A percentile compares a stretch with the other conserved stretches of the same genome.
These are phyloP conservation scores for Unio delphinus DNA, from an alignment of 2,888 invertebrate species.

Conservation along the genomic window DNA sequence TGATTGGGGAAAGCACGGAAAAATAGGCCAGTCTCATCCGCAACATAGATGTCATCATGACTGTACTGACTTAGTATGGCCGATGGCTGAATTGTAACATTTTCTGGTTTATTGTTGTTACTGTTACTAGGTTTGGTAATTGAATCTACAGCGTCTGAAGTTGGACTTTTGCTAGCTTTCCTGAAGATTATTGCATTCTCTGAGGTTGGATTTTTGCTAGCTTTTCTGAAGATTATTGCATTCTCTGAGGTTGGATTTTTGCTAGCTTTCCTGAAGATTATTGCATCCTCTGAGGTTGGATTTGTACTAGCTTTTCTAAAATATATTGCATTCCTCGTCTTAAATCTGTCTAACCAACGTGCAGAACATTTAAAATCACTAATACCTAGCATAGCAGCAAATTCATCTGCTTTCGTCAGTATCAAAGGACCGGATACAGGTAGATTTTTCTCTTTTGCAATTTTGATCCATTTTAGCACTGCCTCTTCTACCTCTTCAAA, in stretches of 20 bases:
- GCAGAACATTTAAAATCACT: conserved; percentile 7
- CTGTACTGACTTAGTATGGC: conserved; percentile 17
- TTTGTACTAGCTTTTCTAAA: conserved; percentile 9
- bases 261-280: neutral
- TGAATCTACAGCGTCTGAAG: conserved; percentile 4
- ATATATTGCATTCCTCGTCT: conserved; percentile 4
- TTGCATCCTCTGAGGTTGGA: conserved; percentile 9
- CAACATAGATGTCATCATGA: conserved; percentile 32
- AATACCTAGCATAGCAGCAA: conserved; percentile 5
- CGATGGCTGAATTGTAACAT: neutral
- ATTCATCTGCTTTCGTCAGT: conserved; percentile 9
- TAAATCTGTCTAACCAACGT: conserved; percentile 15
- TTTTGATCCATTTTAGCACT: conserved; percentile 15
- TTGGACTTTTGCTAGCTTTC: conserved; percentile 6
- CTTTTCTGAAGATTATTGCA: conserved; percentile 5
- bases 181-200: conserved; percentile 8
- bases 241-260: conserved; percentile 2
- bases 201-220: conserved; percentile 9
- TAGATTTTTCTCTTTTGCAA: conserved; percentile 15
- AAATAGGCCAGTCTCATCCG: conserved; percentile 36
- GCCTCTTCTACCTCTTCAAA: conserved; percentile 22
- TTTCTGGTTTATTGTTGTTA: no score
- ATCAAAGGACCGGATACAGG: conserved; percentile 12
- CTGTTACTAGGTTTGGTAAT: no score
- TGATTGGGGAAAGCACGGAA: conserved; percentile 20